These are phyloP conservation scores for Cryptosula pallasiana DNA, from an alignment of 2,888 invertebrate genomes.

Conservation along the genomic window DNA sequence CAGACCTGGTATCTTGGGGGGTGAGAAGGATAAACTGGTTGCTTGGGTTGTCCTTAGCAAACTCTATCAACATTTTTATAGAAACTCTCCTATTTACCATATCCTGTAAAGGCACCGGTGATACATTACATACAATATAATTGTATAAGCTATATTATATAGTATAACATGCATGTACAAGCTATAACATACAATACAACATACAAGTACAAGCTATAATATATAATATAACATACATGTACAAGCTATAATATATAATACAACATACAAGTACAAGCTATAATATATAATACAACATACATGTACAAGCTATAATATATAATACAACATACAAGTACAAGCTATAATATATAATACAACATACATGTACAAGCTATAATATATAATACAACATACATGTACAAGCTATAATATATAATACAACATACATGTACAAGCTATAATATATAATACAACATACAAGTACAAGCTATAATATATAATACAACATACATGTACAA, in stretches of 20 bases:
- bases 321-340: too few species aligned
- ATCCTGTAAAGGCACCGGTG: constrained; percentile 60
- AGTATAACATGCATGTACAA: neutral
- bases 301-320: too few species aligned
- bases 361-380: too few species aligned
- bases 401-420: too few species aligned
- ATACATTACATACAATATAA: neutral
- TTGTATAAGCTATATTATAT: neutral
- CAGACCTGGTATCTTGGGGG: constrained; percentile 61
- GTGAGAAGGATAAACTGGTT: constrained; percentile 83
- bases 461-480: neutral
- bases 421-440: neutral
- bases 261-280: neutral
- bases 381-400: too few species aligned
- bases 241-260: neutral
- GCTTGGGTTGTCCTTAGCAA: constrained; percentile 63
- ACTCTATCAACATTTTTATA: constrained; percentile 70
- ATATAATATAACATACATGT: neutral
- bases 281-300: neutral
- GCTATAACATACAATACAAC: neutral
- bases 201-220: too few species aligned
- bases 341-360: neutral
- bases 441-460: neutral
- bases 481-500: too few species aligned
- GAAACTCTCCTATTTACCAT: constrained; percentile 74